Evolutionary conservation across 2,888 invertebrate species (phyloP), one percentile per base, ranked within the genome.

Genomic region (Perizoma flavofasciatum): DNA sequence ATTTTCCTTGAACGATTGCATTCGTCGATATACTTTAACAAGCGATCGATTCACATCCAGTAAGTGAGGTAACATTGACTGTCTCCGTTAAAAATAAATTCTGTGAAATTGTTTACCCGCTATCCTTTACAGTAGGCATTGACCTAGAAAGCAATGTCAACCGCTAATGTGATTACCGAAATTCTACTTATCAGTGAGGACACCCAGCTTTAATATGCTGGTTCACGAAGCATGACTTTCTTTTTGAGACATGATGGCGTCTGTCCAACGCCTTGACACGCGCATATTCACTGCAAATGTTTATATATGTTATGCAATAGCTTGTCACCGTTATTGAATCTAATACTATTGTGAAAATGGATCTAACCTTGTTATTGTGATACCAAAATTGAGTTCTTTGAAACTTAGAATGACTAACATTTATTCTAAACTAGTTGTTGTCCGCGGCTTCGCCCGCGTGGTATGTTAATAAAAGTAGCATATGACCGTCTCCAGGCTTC

Each of bases 91-190:
- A 71, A 73, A 70, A 73, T 70, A 71, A 73, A 75, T 78, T 79
- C 75, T 72, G 78, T 81, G 77, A 80, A 83, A 81, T 80, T 73
- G 73, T 83, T 85, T 85, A 84, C 67, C 69, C 59, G 51, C 67
- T 76, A 79, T 76, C 79, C 75, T 78, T 69, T 41, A 66, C 67
- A 50, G 54, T 53, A 55, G 86, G 79, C 89, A 87, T 85, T 89
- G 89, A 87, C 88, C 86, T 70, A 81, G 63, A 82, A 81, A 71
- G 71, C 87, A 87, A 87, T 86, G 88, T 72, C 83, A 76, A 74
- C 79, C 66, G 55, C 69, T 68, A 75, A 75, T 74, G 70, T 69
- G 63, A 69, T 73, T 73, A 71, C 66, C 70, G 61, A 73, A 75
- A 67, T 73, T 59, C 68, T 66, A 71, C 71, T 75, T 74, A 72